Evolutionary conservation across 2,888 invertebrate genomes (phyloP).

Genomic region (Amphipyra tragopoginis): DNA sequence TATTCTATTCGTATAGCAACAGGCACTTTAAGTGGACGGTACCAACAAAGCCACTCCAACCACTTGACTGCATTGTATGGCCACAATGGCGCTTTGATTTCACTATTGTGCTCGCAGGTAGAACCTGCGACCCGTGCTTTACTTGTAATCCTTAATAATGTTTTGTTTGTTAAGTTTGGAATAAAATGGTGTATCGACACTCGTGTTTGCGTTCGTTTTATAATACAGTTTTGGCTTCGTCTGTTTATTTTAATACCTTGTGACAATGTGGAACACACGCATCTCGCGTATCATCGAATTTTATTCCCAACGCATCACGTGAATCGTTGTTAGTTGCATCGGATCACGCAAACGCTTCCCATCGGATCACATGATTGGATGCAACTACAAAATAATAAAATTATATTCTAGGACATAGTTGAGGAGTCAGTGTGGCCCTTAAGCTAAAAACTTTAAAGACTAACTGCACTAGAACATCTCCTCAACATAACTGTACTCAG

Average conservation of each 20-base stretch:
- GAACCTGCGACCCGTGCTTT: slow-evolving; percentile 41
- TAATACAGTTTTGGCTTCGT: background rate
- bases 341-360: too few relatives aligned
- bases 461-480: too few relatives aligned
- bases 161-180: slow-evolving; percentile 51
- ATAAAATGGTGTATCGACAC: slow-evolving; percentile 49
- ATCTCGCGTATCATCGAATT: background rate
- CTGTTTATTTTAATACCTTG: background rate
- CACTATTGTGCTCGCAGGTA: slow-evolving; percentile 61
- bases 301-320: too few relatives aligned
- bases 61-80: slow-evolving; percentile 59
- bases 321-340: too few relatives aligned
- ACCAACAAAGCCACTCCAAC: slow-evolving; percentile 50
- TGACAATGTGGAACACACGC: too few relatives aligned
- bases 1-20: slow-evolving; percentile 38
- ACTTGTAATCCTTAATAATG: slow-evolving; percentile 55
- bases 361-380: too few relatives aligned
- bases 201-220: slow-evolving; percentile 13
- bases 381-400: too few relatives aligned
- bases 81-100: slow-evolving; percentile 60
- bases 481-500: too few relatives aligned
- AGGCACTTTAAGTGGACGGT: slow-evolving; percentile 36
- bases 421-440: too few relatives aligned
- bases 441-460: too few relatives aligned
- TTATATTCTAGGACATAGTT: too few relatives aligned